These are phyloP conservation scores for Eulemur rufifrons DNA, from an alignment of 2,113 vertebrate species.

Conservation along the genomic window DNA sequence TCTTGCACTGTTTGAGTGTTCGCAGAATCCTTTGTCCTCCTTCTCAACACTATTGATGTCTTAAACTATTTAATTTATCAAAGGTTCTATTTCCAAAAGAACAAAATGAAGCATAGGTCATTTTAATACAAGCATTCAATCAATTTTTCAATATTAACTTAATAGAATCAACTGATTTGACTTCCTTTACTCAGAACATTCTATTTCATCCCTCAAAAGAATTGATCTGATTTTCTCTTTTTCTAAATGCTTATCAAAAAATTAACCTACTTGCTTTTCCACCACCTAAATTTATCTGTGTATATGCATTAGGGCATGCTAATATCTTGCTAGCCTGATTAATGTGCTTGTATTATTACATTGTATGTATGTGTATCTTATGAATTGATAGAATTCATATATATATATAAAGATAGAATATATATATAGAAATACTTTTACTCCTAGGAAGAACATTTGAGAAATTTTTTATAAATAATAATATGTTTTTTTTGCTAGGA, in stretches of 20 bases:
- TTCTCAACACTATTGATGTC: conserved; percentile 23
- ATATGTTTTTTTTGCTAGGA: neutral
- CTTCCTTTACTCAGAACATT: neutral
- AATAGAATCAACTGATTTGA: conserved; percentile 1
- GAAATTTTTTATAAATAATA: neutral
- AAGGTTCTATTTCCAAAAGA: neutral
- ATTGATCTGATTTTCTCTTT: neutral
- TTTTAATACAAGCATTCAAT: conserved; percentile 43
- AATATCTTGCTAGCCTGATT: neutral
- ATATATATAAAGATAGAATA: neutral
- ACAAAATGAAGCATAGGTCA: neutral
- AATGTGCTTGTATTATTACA: neutral
- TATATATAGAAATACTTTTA: neutral
- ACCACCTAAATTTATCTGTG: neutral
- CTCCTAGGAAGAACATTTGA: neutral
- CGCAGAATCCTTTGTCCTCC: conserved; percentile 1
- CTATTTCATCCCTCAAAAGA: neutral
- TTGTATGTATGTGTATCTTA: neutral
- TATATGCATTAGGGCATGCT: neutral
- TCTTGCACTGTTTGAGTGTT: conserved; percentile 6
- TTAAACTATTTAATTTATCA: conserved; percentile 39
- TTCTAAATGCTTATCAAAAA: neutral
- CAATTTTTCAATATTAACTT: conserved; percentile 38
- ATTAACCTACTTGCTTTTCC: neutral
- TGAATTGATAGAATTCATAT: neutral